Conservation (phyloP, 2,888 invertebrate genomes). For the Stictocephala bisonia region DNA sequence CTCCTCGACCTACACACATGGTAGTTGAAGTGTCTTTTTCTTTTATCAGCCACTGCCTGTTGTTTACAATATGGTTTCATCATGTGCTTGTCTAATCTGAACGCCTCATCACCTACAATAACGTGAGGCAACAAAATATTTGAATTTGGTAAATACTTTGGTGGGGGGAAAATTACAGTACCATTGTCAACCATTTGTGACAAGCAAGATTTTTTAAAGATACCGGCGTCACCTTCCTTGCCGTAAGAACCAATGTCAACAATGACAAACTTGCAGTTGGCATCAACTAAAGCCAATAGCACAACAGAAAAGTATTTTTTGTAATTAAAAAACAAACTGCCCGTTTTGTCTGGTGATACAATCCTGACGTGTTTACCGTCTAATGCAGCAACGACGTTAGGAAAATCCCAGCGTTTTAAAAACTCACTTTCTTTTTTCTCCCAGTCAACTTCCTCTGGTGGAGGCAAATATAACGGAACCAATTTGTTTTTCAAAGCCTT, state of each 20-base stretch:
- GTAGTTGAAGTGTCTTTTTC: slow-evolving; percentile 1
- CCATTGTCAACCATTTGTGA: not conserved
- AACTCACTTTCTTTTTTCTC: not conserved
- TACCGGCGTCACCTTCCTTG: slow-evolving; percentile 23
- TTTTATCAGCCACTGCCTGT: not conserved
- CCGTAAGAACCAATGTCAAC: slow-evolving; percentile 19
- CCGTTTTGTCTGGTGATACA: slow-evolving; percentile 20
- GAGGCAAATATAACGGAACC: not conserved
- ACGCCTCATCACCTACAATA: slow-evolving; percentile 22
- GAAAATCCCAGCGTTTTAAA: slow-evolving; percentile 7
- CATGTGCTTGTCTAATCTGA: slow-evolving; percentile 17
- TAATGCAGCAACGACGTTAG: not conserved
- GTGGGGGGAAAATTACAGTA: slow-evolving; percentile 14
- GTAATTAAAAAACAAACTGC: slow-evolving; percentile 3
- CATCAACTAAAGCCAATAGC: slow-evolving; percentile 21
- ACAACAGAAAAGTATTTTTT: slow-evolving; percentile 1
- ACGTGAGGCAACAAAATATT: slow-evolving; percentile 3
- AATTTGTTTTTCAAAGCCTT: not conserved
- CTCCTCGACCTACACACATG: not conserved
- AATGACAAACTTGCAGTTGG: slow-evolving; percentile 13
- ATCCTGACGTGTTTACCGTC: slow-evolving; percentile 23
- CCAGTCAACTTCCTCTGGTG: slow-evolving; percentile 10
- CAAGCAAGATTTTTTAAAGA: slow-evolving; percentile 13
- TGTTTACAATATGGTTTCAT: not conserved
- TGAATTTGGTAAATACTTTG: not conserved